Evolutionary conservation across 2,797 vertebrate species (phyloP).

Genomic region (Macropodus opercularis): DNA sequence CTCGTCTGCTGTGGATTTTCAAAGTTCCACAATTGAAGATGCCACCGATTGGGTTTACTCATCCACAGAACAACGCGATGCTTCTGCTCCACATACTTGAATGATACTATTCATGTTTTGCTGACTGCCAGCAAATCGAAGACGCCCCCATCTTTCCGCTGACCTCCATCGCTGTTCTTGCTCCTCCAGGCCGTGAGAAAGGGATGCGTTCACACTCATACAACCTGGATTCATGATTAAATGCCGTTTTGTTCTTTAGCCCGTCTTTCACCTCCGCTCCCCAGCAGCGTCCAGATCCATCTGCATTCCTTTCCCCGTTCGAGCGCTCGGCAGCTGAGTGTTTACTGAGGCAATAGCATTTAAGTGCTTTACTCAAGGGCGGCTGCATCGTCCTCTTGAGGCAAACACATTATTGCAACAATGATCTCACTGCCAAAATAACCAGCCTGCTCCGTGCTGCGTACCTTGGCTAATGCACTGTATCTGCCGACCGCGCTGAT

Average conservation of each 20-base stretch:
- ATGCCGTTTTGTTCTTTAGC: not conserved
- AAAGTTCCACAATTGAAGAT: no score
- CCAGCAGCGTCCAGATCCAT: slow-evolving; percentile 26
- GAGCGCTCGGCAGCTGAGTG: slow-evolving; percentile 44
- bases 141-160: no score
- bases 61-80: no score
- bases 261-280: slow-evolving; percentile 20
- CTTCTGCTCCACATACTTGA: no score
- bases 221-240: slow-evolving; percentile 23
- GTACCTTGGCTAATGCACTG: slow-evolving; percentile 60
- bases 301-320: slow-evolving; percentile 32
- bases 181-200: no score
- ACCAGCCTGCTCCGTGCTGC: slow-evolving; percentile 45
- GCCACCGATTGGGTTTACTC: no score
- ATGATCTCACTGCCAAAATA: slow-evolving; percentile 73
- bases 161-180: no score
- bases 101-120: no score
- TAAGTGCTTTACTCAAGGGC: slow-evolving; percentile 79
- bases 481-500: slow-evolving; percentile 56
- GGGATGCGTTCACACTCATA: no score
- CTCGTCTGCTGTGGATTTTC: slow-evolving; percentile 7
- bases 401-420: slow-evolving; percentile 76
- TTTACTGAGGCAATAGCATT: slow-evolving; percentile 74
- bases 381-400: slow-evolving; percentile 71
- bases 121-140: no score